Evolutionary conservation across 1,140 invertebrate genomes (phyloP).

Genomic region (Zelostemma sp.): DNA sequence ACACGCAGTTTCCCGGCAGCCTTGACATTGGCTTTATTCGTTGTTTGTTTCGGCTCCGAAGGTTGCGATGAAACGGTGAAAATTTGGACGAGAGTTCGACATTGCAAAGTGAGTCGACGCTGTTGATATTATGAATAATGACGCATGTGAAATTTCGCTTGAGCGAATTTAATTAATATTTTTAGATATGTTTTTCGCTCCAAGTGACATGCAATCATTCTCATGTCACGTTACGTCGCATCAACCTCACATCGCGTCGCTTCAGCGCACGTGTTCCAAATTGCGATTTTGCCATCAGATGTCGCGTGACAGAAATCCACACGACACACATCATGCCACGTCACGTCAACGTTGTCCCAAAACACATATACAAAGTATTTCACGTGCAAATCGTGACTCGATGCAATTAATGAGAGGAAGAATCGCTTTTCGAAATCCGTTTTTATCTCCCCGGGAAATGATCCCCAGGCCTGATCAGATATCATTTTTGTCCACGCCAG

Average conservation of each 20-base stretch:
- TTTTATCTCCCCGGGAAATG: no score
- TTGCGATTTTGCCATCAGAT: slow-evolving; percentile 52
- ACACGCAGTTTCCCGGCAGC: no score
- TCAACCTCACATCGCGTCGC: slow-evolving; percentile 45
- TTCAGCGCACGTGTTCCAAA: slow-evolving; percentile 42
- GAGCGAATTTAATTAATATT: slow-evolving; percentile 49
- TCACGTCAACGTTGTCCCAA: slow-evolving; percentile 44
- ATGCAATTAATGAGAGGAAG: slow-evolving; percentile 22
- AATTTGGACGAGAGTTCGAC: no score
- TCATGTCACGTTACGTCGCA: slow-evolving; percentile 52
- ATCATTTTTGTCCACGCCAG: no score
- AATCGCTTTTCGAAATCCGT: no score
- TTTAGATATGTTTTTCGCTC: slow-evolving; percentile 50
- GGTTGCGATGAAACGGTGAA: no score
- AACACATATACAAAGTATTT: slow-evolving; percentile 45
- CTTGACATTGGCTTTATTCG: no score
- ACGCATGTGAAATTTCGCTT: slow-evolving; percentile 5
- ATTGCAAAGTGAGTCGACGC: no score
- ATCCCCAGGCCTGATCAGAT: no score
- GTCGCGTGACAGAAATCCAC: slow-evolving; percentile 49
- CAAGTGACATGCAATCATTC: slow-evolving; percentile 51
- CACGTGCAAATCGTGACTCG: slow-evolving; percentile 32
- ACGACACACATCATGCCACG: slow-evolving; percentile 49
- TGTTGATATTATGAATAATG: no score
- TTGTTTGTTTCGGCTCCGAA: no score